Conservation (phyloP, 2,113 vertebrate genomes). For the Gopherus flavomarginatus region DNA sequence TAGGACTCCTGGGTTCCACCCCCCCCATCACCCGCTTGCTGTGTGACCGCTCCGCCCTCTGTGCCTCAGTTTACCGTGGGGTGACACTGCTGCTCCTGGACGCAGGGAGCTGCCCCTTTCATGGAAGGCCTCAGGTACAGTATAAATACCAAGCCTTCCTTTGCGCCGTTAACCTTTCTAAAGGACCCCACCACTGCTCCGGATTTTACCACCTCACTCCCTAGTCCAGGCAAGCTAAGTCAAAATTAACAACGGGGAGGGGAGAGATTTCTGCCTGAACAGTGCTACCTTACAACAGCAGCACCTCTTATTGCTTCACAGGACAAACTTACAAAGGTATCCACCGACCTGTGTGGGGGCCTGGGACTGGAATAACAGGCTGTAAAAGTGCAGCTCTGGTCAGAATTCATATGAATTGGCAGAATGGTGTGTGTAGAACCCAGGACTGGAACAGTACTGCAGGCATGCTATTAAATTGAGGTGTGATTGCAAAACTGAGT, state of each 20-base stretch:
- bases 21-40: too few species aligned
- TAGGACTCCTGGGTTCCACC: too few species aligned
- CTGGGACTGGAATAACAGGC: neutral
- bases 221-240: neutral
- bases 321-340: neutral
- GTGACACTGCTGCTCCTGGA: neutral
- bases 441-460: neutral
- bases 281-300: neutral
- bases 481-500: neutral
- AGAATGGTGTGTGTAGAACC: neutral
- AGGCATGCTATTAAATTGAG: neutral
- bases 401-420: neutral
- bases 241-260: neutral
- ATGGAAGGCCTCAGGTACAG: too few species aligned
- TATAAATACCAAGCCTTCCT: neutral
- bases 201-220: neutral
- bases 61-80: too few species aligned
- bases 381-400: neutral
- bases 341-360: neutral
- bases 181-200: neutral
- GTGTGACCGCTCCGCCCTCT: too few species aligned
- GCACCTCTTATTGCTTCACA: neutral
- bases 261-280: neutral
- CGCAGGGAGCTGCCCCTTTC: neutral
- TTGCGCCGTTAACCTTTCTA: neutral